Percentiles rank a stretch among this genome's conserved stretches.
phyloP scores from a whole-genome alignment of 2,888 invertebrate genomes.

The Ormyrus rosae region DNA sequence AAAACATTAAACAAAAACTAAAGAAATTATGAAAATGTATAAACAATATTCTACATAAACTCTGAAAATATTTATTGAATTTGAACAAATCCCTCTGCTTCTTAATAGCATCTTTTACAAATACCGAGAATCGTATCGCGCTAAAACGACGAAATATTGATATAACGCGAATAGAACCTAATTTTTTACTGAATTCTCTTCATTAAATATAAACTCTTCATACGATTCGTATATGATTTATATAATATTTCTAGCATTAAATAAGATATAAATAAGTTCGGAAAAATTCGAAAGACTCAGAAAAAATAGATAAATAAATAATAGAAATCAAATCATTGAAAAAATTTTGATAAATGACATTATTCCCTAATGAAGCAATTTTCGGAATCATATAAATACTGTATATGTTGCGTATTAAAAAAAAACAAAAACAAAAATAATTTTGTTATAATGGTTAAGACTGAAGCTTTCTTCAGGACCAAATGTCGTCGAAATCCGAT shows the following conservation, averaged over 20 bases:
- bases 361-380: slow-evolving; percentile 11
- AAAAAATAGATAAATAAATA: slow-evolving; percentile 26
- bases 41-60: slow-evolving; percentile 3
- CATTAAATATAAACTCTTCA: slow-evolving; percentile 1
- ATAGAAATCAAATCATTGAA: slow-evolving; percentile 31
- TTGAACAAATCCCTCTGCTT: slow-evolving; percentile 11
- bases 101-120: slow-evolving; percentile 22
- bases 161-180: slow-evolving; percentile 48
- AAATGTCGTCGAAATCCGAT: slow-evolving; percentile 48
- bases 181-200: slow-evolving; percentile 34
- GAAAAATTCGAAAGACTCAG: slow-evolving; percentile 8
- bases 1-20: slow-evolving; percentile 1
- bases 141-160: slow-evolving; percentile 36
- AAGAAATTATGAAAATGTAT: slow-evolving; percentile 14
- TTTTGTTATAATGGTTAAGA: slow-evolving; percentile 27
- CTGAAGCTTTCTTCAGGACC: slow-evolving; percentile 46
- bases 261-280: slow-evolving; percentile 25
- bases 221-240: slow-evolving; percentile 15
- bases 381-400: slow-evolving; percentile 5
- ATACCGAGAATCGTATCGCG: slow-evolving; percentile 28
- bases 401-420: slow-evolving; percentile 12
- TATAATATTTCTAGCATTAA: slow-evolving; percentile 16
- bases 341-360: slow-evolving; percentile 38
- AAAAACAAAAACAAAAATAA: slow-evolving; percentile 40
- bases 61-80: slow-evolving; percentile 40